phyloP scores from a whole-genome alignment of 2,888 invertebrate genomes.

The Idaea dimidiata region DNA sequence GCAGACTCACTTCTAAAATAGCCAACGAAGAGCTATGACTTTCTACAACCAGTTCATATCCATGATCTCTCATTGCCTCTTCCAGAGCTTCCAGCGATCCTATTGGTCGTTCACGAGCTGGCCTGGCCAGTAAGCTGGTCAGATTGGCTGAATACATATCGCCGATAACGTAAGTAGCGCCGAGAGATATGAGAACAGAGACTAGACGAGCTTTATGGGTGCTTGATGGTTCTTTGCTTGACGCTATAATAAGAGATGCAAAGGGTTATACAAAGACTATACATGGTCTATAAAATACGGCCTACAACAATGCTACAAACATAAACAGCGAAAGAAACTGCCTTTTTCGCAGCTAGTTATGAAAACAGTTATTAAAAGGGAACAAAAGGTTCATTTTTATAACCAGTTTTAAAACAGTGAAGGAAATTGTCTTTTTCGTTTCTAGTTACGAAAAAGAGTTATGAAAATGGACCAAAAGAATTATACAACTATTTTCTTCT shows the following conservation, averaged over 20 bases:
- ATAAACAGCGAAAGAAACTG: no score
- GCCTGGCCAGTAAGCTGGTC: conserved; percentile 86
- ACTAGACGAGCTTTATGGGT: conserved; percentile 85
- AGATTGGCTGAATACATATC: conserved; percentile 90
- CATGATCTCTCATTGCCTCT: conserved; percentile 82
- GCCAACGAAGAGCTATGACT: conserved; percentile 86
- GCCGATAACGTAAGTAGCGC: conserved; percentile 88
- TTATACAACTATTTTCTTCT: no score
- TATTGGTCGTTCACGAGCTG: conserved; percentile 86
- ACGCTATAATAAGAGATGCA: conserved; percentile 31
- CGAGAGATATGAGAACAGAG: conserved; percentile 85
- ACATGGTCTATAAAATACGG: not conserved
- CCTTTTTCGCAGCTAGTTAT: no score
- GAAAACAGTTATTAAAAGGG: no score
- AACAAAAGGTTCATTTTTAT: no score
- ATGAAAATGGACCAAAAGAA: no score
- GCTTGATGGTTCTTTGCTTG: conserved; percentile 81
- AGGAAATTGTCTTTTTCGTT: no score
- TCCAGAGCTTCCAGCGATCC: conserved; percentile 84
- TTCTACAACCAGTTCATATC: conserved; percentile 86
- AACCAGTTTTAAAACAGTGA: no score
- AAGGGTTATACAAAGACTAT: not conserved
- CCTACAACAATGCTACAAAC: no score
- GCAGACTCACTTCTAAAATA: conserved; percentile 82
- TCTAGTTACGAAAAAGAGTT: no score